phyloP scores from a whole-genome alignment of 64 coral and sea anemone genomes.

The Hydrozoanthus tunicans region DNA sequence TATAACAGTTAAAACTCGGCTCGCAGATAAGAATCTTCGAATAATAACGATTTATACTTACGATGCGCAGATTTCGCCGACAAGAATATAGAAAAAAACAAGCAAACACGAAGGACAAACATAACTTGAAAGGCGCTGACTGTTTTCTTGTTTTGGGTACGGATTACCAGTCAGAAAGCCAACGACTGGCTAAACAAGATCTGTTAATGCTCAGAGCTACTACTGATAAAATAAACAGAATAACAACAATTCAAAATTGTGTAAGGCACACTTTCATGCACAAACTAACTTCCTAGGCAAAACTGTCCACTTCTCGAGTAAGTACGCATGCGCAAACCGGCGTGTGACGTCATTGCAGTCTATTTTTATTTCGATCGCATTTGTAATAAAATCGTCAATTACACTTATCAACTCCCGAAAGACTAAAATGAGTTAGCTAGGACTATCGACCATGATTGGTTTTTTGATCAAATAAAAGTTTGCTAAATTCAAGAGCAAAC shows the following conservation, averaged over 20 bases:
- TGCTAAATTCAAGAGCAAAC: too few species aligned
- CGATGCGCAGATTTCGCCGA: constrained; percentile 23
- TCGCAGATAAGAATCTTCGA: background rate
- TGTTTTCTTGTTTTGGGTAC: constrained; percentile 29
- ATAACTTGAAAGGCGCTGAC: constrained; percentile 35
- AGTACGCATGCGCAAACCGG: background rate
- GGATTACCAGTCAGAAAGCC: background rate
- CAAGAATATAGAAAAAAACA: constrained; percentile 25
- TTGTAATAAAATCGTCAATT: background rate
- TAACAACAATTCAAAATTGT: background rate
- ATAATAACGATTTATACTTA: background rate
- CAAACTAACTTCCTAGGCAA: background rate
- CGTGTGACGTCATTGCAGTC: constrained; percentile 25
- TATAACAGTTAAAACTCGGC: background rate
- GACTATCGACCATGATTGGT: background rate
- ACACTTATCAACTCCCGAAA: background rate
- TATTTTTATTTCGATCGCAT: background rate
- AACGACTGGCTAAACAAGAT: background rate
- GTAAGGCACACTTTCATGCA: background rate
- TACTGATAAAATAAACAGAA: background rate
- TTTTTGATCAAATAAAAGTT: too few species aligned
- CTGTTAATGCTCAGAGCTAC: background rate
- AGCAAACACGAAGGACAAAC: constrained; percentile 11
- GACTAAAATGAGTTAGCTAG: background rate
- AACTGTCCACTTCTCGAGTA: constrained; percentile 2